phyloP scores from a whole-genome alignment of 2,797 vertebrate species.

The Spatula versicolor region DNA sequence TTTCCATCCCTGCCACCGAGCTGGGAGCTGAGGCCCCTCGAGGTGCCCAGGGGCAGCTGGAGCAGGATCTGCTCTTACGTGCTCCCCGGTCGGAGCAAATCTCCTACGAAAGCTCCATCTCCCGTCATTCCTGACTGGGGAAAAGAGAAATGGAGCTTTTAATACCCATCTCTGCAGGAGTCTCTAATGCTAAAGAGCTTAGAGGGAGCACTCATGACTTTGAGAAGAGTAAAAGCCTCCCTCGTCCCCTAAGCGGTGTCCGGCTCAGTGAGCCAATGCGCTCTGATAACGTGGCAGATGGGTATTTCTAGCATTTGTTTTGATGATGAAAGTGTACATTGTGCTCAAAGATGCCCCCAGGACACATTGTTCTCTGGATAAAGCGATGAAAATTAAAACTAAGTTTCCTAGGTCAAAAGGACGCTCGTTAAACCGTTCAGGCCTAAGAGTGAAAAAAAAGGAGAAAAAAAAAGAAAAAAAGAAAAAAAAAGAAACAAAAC shows the following conservation, averaged over 20 bases:
- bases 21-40: fast-evolving
- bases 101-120: background rate
- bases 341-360: constrained; percentile 69
- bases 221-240: constrained; percentile 64
- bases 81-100: background rate
- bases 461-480: too few relatives aligned
- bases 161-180: constrained; percentile 14
- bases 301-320: constrained; percentile 69
- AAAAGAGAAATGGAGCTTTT: constrained; percentile 10
- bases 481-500: background rate
- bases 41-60: background rate
- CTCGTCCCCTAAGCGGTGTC: constrained; percentile 57
- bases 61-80: background rate
- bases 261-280: constrained; percentile 65
- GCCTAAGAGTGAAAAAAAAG: background rate
- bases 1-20: background rate
- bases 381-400: constrained; percentile 64
- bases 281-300: constrained; percentile 59
- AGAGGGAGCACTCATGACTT: constrained; percentile 53
- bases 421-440: constrained; percentile 34
- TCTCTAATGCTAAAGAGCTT: constrained; percentile 58
- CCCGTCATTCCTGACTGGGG: background rate
- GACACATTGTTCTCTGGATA: constrained; percentile 66
- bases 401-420: constrained; percentile 66
- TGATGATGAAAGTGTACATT: constrained; percentile 70